Percentiles rank a stretch among this genome's conserved stretches.
Conservation (phyloP, 1,140 invertebrate genomes). For the Cecropterus lyciades region DNA sequence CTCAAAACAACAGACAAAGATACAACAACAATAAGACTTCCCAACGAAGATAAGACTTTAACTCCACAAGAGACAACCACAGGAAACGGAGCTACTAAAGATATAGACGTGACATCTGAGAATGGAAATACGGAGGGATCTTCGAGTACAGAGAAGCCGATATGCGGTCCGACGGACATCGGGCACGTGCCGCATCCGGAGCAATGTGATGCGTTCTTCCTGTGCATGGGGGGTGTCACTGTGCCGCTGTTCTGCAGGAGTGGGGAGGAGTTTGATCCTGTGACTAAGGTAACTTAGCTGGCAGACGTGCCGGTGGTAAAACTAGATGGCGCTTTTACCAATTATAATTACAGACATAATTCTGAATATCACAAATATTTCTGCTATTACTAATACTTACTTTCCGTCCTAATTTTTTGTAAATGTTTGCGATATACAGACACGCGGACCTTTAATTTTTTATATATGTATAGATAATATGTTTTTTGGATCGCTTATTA, state of each 20-base stretch:
- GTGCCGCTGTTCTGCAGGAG: conserved; percentile 40
- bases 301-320: no score
- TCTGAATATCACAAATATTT: no score
- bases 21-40: no score
- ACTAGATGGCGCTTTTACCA: no score
- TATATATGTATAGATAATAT: no score
- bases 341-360: no score
- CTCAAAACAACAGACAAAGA: no score
- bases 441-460: no score
- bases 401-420: no score
- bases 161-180: conserved; percentile 37
- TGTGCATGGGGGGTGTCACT: conserved; percentile 31
- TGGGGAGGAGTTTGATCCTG: background rate
- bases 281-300: background rate
- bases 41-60: background rate
- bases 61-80: background rate
- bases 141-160: conserved; percentile 27
- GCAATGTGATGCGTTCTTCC: conserved; percentile 34
- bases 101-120: background rate
- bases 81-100: background rate
- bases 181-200: conserved; percentile 35
- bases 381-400: no score
- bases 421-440: no score
- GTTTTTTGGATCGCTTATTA: no score
- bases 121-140: background rate